phyloP scores from a whole-genome alignment of 2,888 invertebrate genomes.

The Kryphioiulus occultus region DNA sequence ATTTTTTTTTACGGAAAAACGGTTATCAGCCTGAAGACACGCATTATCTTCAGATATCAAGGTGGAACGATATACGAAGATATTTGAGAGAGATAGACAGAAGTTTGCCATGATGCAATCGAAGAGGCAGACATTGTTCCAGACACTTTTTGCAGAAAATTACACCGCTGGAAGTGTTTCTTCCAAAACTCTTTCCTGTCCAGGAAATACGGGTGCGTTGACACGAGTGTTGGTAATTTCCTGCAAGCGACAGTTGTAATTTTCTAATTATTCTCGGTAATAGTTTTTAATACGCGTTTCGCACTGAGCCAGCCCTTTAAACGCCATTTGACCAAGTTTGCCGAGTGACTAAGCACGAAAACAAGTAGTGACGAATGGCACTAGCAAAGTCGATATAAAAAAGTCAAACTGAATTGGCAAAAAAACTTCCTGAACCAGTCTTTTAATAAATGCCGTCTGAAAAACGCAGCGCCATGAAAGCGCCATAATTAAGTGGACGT shows the following conservation, averaged over 20 bases:
- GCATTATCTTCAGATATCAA: too few relatives aligned
- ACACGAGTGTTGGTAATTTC: background rate
- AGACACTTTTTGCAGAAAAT: too few relatives aligned
- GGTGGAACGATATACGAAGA: too few relatives aligned
- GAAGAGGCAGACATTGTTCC: too few relatives aligned
- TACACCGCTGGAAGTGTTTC: too few relatives aligned
- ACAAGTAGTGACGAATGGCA: conserved; percentile 1
- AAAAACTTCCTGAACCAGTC: conserved; percentile 35
- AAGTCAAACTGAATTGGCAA: too few relatives aligned
- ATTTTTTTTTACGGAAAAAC: too few relatives aligned
- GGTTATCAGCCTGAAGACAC: too few relatives aligned
- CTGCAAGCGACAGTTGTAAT: background rate
- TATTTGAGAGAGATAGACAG: too few relatives aligned
- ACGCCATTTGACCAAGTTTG: background rate
- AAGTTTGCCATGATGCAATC: too few relatives aligned
- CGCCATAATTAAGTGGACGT: conserved; percentile 15
- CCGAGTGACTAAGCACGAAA: conserved; percentile 19
- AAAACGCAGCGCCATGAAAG: background rate
- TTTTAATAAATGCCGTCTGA: conserved; percentile 21
- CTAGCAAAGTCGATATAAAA: background rate
- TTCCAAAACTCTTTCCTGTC: background rate
- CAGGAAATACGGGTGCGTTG: background rate
- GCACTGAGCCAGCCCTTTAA: background rate
- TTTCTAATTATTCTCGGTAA: background rate
- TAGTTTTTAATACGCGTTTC: background rate